Evolutionary conservation across 1,140 invertebrate species (phyloP).

Genomic region (Popillia japonica): DNA sequence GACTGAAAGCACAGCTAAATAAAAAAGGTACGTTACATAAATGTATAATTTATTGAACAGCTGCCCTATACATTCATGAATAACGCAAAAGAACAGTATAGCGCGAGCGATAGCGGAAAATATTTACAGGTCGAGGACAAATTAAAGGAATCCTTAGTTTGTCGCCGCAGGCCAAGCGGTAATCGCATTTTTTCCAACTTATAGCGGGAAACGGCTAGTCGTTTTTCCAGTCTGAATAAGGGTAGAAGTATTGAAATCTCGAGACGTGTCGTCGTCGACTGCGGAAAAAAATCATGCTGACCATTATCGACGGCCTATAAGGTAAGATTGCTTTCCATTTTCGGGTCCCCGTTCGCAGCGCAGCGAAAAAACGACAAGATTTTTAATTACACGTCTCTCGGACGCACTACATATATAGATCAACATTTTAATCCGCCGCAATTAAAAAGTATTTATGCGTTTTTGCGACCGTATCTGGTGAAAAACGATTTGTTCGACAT

Average conservation of each 20-base stretch:
- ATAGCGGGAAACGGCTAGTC: conserved; percentile 30
- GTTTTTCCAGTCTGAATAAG: conserved; percentile 37
- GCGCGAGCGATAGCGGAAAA: conserved; percentile 15
- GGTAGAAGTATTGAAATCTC: conserved; percentile 38
- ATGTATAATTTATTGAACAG: no score
- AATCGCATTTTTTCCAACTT: conserved; percentile 37
- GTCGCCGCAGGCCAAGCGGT: conserved; percentile 9
- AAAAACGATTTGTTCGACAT: conserved; percentile 37
- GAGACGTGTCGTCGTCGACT: conserved; percentile 26
- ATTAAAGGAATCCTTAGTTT: conserved; percentile 41
- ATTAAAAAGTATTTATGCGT: conserved; percentile 37
- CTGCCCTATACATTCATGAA: no score
- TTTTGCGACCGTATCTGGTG: conserved; percentile 34
- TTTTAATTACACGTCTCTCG: conserved; percentile 34
- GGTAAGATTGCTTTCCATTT: conserved; percentile 39
- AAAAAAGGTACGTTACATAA: no score
- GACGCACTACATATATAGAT: conserved; percentile 36
- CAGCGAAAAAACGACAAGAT: conserved; percentile 22
- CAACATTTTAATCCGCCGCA: conserved; percentile 39
- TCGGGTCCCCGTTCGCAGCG: neutral
- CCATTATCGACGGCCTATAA: conserved; percentile 25
- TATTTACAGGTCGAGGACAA: conserved; percentile 39
- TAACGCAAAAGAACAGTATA: neutral
- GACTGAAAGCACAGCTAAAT: no score
- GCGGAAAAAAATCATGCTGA: conserved; percentile 13